Evolutionary conservation across 2,888 invertebrate species (phyloP).

Genomic region (Temnothorax ravouxi): DNA sequence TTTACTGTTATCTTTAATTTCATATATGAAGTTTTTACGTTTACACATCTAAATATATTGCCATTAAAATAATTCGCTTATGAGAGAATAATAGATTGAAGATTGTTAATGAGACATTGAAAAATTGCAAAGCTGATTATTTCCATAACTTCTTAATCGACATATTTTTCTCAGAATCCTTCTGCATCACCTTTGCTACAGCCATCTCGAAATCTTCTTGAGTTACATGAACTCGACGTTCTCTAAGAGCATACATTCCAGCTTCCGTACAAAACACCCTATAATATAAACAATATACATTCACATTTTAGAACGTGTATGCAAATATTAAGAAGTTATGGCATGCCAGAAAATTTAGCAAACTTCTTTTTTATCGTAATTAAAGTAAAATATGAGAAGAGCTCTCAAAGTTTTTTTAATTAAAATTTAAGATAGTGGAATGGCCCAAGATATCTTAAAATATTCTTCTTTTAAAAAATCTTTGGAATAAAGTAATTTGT

Average conservation of each 20-base stretch:
- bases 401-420: background rate
- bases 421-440: background rate
- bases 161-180: slow-evolving; percentile 99
- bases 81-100: background rate
- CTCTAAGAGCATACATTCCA: slow-evolving; percentile 99
- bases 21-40: background rate
- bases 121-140: slow-evolving; percentile 87
- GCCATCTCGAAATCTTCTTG: slow-evolving; percentile 99
- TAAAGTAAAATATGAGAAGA: background rate
- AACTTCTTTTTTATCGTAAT: background rate
- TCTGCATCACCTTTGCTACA: slow-evolving; percentile 99
- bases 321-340: background rate
- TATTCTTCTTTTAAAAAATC: background rate
- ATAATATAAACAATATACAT: slow-evolving; percentile 72
- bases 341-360: background rate
- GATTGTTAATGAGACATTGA: background rate
- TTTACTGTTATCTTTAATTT: slow-evolving; percentile 30
- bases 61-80: slow-evolving; percentile 13
- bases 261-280: slow-evolving; percentile 99
- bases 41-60: slow-evolving; percentile 24
- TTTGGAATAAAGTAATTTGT: background rate
- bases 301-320: background rate
- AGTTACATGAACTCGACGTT: slow-evolving; percentile 99
- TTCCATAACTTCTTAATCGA: slow-evolving; percentile 99
- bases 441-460: background rate